Evolutionary conservation across 2,888 invertebrate species (phyloP).

Genomic region (Rhyacophila evoluta): DNA sequence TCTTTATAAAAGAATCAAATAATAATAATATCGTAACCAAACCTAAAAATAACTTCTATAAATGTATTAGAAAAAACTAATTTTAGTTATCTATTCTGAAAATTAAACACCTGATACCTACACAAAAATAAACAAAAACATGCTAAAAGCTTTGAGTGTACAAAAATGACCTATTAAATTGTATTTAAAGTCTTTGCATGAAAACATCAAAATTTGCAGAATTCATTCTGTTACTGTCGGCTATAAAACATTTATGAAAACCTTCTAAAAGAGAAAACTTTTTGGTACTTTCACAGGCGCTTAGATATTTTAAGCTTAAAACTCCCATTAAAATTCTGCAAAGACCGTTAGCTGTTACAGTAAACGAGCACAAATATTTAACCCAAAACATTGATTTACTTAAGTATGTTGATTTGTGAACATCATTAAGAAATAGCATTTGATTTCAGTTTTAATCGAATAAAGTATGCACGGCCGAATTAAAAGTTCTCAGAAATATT

Average conservation of each 20-base stretch:
- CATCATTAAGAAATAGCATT: slow-evolving; percentile 31
- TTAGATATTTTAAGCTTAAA: slow-evolving; percentile 40
- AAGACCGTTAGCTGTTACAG: slow-evolving; percentile 44
- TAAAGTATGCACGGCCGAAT: neutral
- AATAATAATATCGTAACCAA: no score
- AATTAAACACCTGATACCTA: no score
- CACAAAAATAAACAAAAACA: neutral
- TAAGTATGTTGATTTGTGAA: slow-evolving; percentile 33
- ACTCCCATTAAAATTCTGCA: slow-evolving; percentile 50
- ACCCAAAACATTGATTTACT: slow-evolving; percentile 50
- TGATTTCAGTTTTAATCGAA: neutral
- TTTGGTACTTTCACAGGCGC: slow-evolving; percentile 43
- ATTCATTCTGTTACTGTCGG: slow-evolving; percentile 22
- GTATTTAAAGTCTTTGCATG: neutral
- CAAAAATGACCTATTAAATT: neutral
- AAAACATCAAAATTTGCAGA: slow-evolving; percentile 1
- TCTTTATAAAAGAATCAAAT: no score
- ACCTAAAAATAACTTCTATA: no score
- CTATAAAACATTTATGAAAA: slow-evolving; percentile 18
- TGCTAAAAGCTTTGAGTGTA: neutral
- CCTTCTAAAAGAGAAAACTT: slow-evolving; percentile 40
- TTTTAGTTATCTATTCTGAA: no score
- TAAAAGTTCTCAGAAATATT: neutral
- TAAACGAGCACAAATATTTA: slow-evolving; percentile 50
- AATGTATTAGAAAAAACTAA: neutral